Evolutionary conservation across 2,888 invertebrate genomes (phyloP), one percentile per base, ranked within the genome.

Genomic region (Amiota communis): DNA sequence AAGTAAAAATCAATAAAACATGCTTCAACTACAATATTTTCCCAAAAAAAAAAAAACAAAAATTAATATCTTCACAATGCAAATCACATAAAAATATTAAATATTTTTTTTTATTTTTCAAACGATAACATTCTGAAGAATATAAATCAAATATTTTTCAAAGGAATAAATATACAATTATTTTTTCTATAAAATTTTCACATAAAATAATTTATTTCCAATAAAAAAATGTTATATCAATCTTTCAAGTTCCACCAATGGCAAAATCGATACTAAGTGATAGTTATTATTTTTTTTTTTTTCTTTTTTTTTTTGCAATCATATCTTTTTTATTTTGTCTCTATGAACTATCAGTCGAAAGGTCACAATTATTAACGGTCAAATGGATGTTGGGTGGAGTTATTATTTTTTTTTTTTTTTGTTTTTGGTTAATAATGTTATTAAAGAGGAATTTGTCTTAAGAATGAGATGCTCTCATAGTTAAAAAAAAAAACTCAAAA

Each of bases 211-310:
- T 48, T 48, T 65, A 15, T 23, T 23, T 23, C 23, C 6, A 2
- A n/a, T n/a, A n/a, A n/a, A 23, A 23, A 6, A 36, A 15, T 17
- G 48, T 67, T 51, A 12, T 68, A 23, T 20, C 0, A 75, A 72
- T 75, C 70, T 72, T 61, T 72, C 71, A 76, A 75, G 74, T 71
- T 36, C 71, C 10, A 73, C 74, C 70, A 71, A 46, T 53, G 77
- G 77, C 71, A 17, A 70, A 46, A 67, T 73, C 72, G 74, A 82
- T 80, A 78, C 79, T 75, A 78, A 77, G 36, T 78, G 71, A 71
- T 76, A 79, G 79, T 81, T 80, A 79, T 81, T 77, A 70, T 69
- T 72, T 71, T 6, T 36, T 36, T 6, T 36, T 23, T 2, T 56
- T 72, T 70, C 74, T 70, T 68, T 63, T 59, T 13, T 9, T 63